A percentile compares a stretch with the other conserved stretches of the same genome.
phyloP scores from a whole-genome alignment of 2,888 invertebrate species.

The Pteria penguin region DNA sequence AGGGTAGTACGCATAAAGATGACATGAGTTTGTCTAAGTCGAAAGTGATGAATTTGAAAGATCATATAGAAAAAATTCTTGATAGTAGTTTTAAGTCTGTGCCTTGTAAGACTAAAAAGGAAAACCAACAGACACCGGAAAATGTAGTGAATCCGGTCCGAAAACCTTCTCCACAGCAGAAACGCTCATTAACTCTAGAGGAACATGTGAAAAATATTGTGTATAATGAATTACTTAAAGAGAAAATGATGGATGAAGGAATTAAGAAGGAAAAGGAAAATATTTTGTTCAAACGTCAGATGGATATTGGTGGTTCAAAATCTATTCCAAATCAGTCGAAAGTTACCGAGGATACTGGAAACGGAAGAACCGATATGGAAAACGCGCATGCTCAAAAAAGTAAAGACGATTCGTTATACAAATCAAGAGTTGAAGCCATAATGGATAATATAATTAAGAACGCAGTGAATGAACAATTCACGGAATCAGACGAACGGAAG shows the following conservation, averaged over 20 bases:
- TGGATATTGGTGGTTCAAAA: conserved; percentile 68
- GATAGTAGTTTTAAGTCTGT: conserved; percentile 58
- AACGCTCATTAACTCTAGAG: conserved; percentile 1
- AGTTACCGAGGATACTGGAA: conserved; percentile 15
- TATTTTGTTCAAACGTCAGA: conserved; percentile 47
- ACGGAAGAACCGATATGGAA: not conserved
- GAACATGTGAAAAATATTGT: conserved; percentile 12
- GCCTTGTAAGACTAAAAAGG: not conserved
- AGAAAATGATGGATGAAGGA: not conserved
- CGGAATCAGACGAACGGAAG: not conserved
- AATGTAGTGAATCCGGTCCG: not conserved
- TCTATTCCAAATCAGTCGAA: conserved; percentile 64
- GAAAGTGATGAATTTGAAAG: conserved; percentile 63
- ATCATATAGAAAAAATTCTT: conserved; percentile 68
- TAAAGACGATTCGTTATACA: not conserved
- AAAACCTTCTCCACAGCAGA: not conserved
- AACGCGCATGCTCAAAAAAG: not conserved
- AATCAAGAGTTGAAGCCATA: conserved; percentile 13
- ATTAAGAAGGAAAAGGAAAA: not conserved
- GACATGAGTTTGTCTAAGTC: conserved; percentile 42
- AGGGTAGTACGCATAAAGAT: conserved; percentile 18
- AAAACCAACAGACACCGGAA: not conserved
- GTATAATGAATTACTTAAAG: conserved; percentile 7
- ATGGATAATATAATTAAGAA: conserved; percentile 20
- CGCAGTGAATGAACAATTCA: conserved; percentile 19